These are phyloP conservation scores for Eristalinus aeneus DNA, from an alignment of 2,888 invertebrate species.

Conservation along the genomic window DNA sequence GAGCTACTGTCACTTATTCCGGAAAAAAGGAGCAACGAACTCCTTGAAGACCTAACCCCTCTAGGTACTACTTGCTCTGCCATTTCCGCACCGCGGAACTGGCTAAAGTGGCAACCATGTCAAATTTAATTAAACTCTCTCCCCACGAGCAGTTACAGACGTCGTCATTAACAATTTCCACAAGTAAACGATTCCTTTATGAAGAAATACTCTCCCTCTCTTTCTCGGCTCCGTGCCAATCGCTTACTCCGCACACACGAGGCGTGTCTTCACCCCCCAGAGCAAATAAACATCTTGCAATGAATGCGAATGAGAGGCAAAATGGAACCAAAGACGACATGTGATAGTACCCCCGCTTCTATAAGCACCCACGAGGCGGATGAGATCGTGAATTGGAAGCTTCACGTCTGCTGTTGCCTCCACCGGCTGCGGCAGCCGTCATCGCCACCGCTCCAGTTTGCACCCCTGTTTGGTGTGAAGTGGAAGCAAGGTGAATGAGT, in stretches of 20 bases:
- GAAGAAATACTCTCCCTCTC: conserved; percentile 4
- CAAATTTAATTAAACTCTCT: conserved; percentile 56
- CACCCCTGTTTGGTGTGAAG: background rate
- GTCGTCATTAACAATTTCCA: conserved; percentile 56
- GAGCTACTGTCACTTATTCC: background rate
- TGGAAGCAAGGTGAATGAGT: conserved; percentile 11
- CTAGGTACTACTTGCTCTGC: background rate
- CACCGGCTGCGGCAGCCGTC: background rate
- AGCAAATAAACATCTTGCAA: conserved; percentile 61
- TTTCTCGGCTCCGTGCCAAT: background rate
- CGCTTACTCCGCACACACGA: conserved; percentile 9
- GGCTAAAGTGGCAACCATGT: conserved; percentile 32
- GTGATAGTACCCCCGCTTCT: conserved; percentile 7
- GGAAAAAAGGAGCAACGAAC: conserved; percentile 40
- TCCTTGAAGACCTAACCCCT: conserved; percentile 23
- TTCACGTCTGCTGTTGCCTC: conserved; percentile 17
- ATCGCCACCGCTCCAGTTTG: background rate
- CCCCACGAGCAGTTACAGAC: conserved; percentile 35
- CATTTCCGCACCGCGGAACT: conserved; percentile 33
- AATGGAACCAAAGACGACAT: conserved; percentile 14
- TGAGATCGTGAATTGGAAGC: conserved; percentile 23
- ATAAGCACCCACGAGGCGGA: conserved; percentile 3
- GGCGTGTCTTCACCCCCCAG: conserved; percentile 31
- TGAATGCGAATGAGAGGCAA: conserved; percentile 41
- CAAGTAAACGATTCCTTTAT: conserved; percentile 59